A percentile compares a stretch with the other conserved stretches of the same genome.
Evolutionary conservation across 2,888 invertebrate species (phyloP).

Genomic region (Cantharis rufa): DNA sequence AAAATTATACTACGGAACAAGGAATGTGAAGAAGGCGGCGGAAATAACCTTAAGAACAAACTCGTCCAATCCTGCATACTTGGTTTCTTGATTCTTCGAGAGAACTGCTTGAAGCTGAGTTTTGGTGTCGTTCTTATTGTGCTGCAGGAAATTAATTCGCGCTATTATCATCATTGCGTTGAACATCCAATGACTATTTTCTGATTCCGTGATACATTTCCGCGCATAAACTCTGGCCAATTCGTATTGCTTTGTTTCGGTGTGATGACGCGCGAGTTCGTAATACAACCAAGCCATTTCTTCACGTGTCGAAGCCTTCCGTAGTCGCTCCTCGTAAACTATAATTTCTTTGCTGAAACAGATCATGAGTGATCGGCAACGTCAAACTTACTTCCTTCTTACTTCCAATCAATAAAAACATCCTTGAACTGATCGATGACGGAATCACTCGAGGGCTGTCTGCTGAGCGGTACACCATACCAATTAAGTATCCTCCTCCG

Average conservation of each 20-base stretch:
- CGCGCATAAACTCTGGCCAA: conserved; percentile 52
- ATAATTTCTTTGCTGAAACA: conserved; percentile 43
- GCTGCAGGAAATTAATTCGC: conserved; percentile 54
- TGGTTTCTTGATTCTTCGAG: conserved; percentile 39
- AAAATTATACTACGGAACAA: too few species aligned
- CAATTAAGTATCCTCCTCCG: conserved; percentile 46
- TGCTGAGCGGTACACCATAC: conserved; percentile 46
- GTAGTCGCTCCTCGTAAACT: conserved; percentile 44
- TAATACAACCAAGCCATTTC: conserved; percentile 59
- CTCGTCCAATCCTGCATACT: not conserved
- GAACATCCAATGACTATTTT: conserved; percentile 53
- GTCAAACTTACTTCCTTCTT: not conserved
- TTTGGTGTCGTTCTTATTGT: conserved; percentile 58
- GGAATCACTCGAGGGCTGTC: conserved; percentile 51
- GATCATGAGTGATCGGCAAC: not conserved
- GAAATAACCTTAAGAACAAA: not conserved
- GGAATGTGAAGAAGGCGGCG: too few species aligned
- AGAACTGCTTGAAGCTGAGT: conserved; percentile 46
- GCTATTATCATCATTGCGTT: conserved; percentile 55
- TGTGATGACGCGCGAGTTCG: conserved; percentile 54
- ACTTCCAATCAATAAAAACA: conserved; percentile 48
- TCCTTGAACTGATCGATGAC: conserved; percentile 47
- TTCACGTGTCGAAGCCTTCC: conserved; percentile 43
- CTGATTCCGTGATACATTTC: conserved; percentile 50
- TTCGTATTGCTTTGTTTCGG: conserved; percentile 54